phyloP scores from a whole-genome alignment of 1,140 invertebrate genomes.

The Adoxophyes honmai region DNA sequence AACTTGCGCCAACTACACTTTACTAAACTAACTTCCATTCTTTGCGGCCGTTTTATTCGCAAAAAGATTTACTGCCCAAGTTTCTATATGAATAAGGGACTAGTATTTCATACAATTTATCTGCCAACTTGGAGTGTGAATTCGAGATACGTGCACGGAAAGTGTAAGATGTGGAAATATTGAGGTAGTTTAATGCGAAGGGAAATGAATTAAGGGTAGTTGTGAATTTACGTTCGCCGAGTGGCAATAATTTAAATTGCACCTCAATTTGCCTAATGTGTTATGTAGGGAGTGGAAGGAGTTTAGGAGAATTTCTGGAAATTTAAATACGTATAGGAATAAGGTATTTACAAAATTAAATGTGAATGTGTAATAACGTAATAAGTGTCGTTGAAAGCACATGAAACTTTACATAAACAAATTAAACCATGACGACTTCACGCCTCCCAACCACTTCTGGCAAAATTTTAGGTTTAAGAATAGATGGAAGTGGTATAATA shows the following conservation, averaged over 20 bases:
- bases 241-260: background rate
- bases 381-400: too few species aligned
- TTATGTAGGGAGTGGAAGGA: background rate
- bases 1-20: conserved; percentile 6
- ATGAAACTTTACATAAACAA: too few species aligned
- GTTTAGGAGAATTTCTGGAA: background rate
- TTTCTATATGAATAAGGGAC: conserved; percentile 5
- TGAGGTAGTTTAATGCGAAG: background rate
- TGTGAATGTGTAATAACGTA: too few species aligned
- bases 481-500: too few species aligned
- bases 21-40: background rate
- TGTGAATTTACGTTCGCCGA: background rate
- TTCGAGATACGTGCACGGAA: background rate
- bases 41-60: background rate
- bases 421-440: too few species aligned
- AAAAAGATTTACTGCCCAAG: background rate
- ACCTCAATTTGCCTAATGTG: background rate
- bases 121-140: background rate
- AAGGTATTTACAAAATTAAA: background rate
- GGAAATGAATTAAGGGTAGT: background rate
- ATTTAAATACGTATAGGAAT: background rate
- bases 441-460: too few species aligned
- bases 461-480: too few species aligned
- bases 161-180: background rate
- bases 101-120: conserved; percentile 7